Evolutionary conservation across 37 sponge, comb jelly and placozoan species (phyloP).

Genomic region (Dysidea cf. avara): DNA sequence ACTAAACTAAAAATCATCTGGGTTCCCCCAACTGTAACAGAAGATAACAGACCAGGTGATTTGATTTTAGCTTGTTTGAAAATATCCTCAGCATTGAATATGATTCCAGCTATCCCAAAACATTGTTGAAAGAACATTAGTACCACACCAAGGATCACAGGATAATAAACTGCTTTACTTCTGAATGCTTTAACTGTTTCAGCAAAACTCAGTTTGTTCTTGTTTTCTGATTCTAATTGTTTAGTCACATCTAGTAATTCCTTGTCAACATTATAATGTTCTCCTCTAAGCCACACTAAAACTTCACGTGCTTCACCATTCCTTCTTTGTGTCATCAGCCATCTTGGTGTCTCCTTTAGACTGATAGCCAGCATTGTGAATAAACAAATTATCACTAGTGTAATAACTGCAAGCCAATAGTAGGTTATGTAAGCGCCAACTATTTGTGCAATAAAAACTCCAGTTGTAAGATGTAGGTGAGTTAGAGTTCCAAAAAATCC

Average conservation of each 20-base stretch:
- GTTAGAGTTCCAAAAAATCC: slow-evolving; percentile 76
- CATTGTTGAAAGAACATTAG: slow-evolving; percentile 84
- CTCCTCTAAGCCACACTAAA: slow-evolving; percentile 47
- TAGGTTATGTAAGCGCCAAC: slow-evolving; percentile 46
- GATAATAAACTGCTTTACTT: not conserved
- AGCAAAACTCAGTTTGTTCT: not conserved
- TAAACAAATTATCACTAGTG: slow-evolving; percentile 31
- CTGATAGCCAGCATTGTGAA: slow-evolving; percentile 55
- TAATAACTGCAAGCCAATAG: no score
- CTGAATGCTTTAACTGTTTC: not conserved
- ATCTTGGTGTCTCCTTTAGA: no score
- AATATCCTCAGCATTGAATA: slow-evolving; percentile 56
- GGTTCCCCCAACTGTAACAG: slow-evolving; percentile 39
- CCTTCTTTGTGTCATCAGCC: no score
- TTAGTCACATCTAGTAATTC: slow-evolving; percentile 41
- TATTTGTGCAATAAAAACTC: slow-evolving; percentile 54
- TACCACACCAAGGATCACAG: slow-evolving; percentile 4
- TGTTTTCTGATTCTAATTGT: no score
- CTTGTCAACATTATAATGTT: slow-evolving; percentile 8
- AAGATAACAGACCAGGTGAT: slow-evolving; percentile 8
- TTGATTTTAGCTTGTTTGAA: slow-evolving; percentile 21
- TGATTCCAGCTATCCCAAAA: slow-evolving; percentile 73
- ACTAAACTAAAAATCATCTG: slow-evolving; percentile 49
- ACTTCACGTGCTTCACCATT: not conserved
- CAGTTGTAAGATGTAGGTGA: slow-evolving; percentile 73